These are phyloP conservation scores for Gymnocephalus cernua DNA, from an alignment of 2,113 vertebrate species.

Conservation along the genomic window DNA sequence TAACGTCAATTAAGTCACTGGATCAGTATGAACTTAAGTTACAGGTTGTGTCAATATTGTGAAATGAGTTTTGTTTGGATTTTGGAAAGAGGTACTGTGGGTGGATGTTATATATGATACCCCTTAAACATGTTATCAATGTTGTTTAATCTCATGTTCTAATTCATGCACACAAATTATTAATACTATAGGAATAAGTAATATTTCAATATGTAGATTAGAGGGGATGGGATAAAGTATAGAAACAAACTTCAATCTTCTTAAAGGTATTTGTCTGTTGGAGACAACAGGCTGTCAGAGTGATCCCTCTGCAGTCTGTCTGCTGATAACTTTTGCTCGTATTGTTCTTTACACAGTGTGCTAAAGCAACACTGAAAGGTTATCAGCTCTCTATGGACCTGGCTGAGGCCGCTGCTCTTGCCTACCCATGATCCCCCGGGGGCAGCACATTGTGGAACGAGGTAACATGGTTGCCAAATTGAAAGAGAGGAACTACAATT, in stretches of 20 bases:
- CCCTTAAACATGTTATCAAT: neutral
- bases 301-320: conserved; percentile 48
- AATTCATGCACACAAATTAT: neutral
- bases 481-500: conserved; percentile 76
- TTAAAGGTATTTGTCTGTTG: conserved; percentile 42
- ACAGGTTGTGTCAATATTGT: too few relatives aligned
- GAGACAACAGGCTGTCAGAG: conserved; percentile 31
- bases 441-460: conserved; percentile 66
- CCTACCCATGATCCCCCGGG: conserved; percentile 54
- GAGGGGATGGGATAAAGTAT: conserved; percentile 26
- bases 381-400: conserved; percentile 76
- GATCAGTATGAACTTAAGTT: too few relatives aligned
- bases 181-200: neutral
- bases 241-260: conserved; percentile 14
- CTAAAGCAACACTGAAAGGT: conserved; percentile 79
- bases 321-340: conserved; percentile 77
- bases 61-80: neutral
- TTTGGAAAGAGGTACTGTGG: neutral
- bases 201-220: conserved; percentile 29
- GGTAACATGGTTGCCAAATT: conserved; percentile 67
- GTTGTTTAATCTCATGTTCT: neutral
- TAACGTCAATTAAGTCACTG: neutral
- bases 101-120: neutral
- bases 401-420: conserved; percentile 64
- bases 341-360: conserved; percentile 79